Evolutionary conservation across 2,888 invertebrate species (phyloP), one percentile per base, ranked within the genome.

Genomic region (Hypercompe scribonia): DNA sequence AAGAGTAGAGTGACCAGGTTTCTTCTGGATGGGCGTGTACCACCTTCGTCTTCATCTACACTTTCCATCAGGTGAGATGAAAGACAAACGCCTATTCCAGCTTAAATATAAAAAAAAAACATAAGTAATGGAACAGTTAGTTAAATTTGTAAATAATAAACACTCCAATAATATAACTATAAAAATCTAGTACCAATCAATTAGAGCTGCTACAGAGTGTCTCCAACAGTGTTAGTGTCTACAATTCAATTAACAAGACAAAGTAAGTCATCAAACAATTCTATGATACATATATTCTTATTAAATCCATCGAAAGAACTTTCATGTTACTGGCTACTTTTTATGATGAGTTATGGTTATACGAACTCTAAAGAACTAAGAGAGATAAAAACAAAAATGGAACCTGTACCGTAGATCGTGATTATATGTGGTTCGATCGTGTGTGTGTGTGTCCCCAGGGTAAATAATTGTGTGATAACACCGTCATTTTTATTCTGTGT

Each of bases 231-330:
- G 67, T 34, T 50, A 34, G 13, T 33, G 24, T 24, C 34, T 31
- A 67, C 34, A 68, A 68, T 46, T 54, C 50, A 68, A 54, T 54
- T 68, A 68, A 68, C 67, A 11, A 24, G n/a, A 68, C 67, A 68
- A 68, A 61, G 61, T 24, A 34, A 24, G 24, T 68, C 10, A 33
- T 34, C 15, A 24, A 31, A 46, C 33, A 66, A 33, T 66, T 31
- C 8, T 46, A 11, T n/a, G 13, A 24, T 33, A 58, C 3, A 28
- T 28, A 13, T 67, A 46, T 67, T 67, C 46, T n/a, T 28, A 31
- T 66, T 39, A 18, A 31, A 46, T 33, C 33, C 11, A 33, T 3
- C 24, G 13, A 33, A n/a, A 28, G 10, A 18, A 31, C 46, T 67
- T 21, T 50, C 28, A 11, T 10, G 0, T 13, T 66, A 50, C 50